These are phyloP conservation scores for Sciaenops ocellatus DNA, from an alignment of 2,797 vertebrate genomes.

Conservation along the genomic window DNA sequence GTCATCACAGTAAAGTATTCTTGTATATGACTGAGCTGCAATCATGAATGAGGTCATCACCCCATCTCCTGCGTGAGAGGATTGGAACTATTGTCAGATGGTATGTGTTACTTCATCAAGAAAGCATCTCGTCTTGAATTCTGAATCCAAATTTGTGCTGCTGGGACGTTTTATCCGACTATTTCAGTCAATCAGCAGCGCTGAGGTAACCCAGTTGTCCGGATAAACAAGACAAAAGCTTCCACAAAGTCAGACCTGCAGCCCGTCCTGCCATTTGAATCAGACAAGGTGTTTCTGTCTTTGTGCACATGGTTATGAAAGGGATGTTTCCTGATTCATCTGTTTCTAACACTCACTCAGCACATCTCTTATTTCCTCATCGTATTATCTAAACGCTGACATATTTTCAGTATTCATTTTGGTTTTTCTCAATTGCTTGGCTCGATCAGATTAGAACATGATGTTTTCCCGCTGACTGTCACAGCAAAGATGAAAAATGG, in stretches of 20 bases:
- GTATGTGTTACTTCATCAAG: neutral
- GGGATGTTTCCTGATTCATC: neutral
- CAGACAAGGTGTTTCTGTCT: neutral
- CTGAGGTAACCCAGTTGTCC: constrained; percentile 29
- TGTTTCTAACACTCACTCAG: neutral
- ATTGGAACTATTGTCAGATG: neutral
- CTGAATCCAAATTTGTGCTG: neutral
- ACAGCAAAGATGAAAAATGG: constrained; percentile 2
- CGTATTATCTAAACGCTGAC: constrained; percentile 10
- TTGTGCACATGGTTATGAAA: neutral
- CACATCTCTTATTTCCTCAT: constrained; percentile 6
- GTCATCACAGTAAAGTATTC: constrained; percentile 4
- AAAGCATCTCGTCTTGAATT: neutral
- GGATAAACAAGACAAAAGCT: neutral
- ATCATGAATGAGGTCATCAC: constrained; percentile 23
- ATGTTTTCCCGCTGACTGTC: neutral
- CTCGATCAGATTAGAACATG: constrained; percentile 2
- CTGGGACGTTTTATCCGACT: neutral
- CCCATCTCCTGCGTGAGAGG: neutral
- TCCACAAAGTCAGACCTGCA: neutral
- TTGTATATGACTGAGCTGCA: neutral
- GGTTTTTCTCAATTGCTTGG: constrained; percentile 23
- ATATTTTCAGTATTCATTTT: constrained; percentile 26
- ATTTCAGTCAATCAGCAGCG: constrained; percentile 29
- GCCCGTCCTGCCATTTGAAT: neutral